Evolutionary conservation across 2,888 invertebrate species (phyloP).

Genomic region (Cerceris rybyensis): DNA sequence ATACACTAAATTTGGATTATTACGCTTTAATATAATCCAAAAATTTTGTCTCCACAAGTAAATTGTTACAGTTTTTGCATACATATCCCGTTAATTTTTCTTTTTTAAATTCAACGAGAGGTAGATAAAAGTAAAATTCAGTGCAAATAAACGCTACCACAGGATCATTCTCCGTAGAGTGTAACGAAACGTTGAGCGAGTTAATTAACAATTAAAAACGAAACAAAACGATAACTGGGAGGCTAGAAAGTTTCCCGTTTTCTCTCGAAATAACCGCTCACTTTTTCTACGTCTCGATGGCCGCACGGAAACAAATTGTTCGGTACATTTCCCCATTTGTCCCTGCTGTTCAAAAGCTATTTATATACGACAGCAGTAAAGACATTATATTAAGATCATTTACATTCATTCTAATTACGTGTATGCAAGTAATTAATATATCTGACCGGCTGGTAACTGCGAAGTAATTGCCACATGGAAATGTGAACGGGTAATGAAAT

Average conservation of each 20-base stretch:
- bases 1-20: too few relatives aligned
- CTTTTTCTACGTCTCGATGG: constrained; percentile 13
- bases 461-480: too few relatives aligned
- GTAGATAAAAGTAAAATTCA: too few relatives aligned
- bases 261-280: constrained; percentile 30
- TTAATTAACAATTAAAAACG: constrained; percentile 7
- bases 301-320: not conserved
- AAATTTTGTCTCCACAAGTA: too few relatives aligned
- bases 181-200: not conserved
- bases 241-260: constrained; percentile 40
- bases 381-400: not conserved
- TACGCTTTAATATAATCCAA: too few relatives aligned
- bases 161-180: not conserved
- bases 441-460: not conserved
- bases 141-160: not conserved
- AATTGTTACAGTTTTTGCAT: too few relatives aligned
- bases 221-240: constrained; percentile 5
- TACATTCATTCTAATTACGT: not conserved
- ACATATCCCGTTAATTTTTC: too few relatives aligned
- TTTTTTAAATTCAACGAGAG: too few relatives aligned
- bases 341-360: not conserved
- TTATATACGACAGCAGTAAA: too few relatives aligned
- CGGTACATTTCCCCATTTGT: not conserved
- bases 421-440: not conserved
- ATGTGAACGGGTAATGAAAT: too few relatives aligned